These are phyloP conservation scores for Apeltes quadracus DNA, from an alignment of 2,113 vertebrate species.

Conservation along the genomic window DNA sequence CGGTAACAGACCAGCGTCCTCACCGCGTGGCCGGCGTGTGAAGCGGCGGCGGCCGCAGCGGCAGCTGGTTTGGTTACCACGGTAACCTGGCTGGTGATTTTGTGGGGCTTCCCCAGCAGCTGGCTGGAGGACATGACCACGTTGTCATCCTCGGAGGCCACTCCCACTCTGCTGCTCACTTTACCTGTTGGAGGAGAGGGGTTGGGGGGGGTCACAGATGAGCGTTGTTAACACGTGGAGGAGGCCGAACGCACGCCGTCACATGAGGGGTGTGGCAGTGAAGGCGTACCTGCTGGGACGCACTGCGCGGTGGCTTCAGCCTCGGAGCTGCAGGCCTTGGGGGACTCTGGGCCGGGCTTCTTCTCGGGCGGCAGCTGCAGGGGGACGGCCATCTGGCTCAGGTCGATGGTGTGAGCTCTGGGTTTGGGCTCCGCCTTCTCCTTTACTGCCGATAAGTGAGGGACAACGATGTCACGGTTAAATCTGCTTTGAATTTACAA, in stretches of 20 bases:
- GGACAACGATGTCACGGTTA: too few species aligned
- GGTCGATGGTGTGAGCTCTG: slow-evolving; percentile 93
- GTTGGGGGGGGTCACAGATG: neutral
- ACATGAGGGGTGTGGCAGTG: too few species aligned
- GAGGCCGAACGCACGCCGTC: too few species aligned
- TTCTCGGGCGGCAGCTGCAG: slow-evolving; percentile 93
- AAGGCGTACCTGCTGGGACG: slow-evolving; percentile 86
- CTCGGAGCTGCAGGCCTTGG: slow-evolving; percentile 86
- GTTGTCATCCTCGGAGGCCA: slow-evolving; percentile 61
- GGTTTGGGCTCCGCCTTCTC: slow-evolving; percentile 90
- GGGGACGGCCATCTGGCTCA: slow-evolving; percentile 98
- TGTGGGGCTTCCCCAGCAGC: slow-evolving; percentile 81
- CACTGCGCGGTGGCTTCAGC: slow-evolving; percentile 86
- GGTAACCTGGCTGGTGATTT: slow-evolving; percentile 84
- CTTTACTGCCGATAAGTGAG: slow-evolving; percentile 80
- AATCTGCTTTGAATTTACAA: neutral
- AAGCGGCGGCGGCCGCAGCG: slow-evolving; percentile 78
- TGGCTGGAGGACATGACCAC: slow-evolving; percentile 84
- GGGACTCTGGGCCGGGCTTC: slow-evolving; percentile 86
- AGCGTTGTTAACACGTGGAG: neutral
- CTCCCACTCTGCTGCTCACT: slow-evolving; percentile 52
- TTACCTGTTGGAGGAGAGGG: slow-evolving; percentile 57
- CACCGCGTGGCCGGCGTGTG: slow-evolving; percentile 88
- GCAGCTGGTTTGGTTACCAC: slow-evolving; percentile 83
- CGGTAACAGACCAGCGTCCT: slow-evolving; percentile 18